phyloP scores from a whole-genome alignment of 1,140 invertebrate species.

The Eupristina koningsbergeri region DNA sequence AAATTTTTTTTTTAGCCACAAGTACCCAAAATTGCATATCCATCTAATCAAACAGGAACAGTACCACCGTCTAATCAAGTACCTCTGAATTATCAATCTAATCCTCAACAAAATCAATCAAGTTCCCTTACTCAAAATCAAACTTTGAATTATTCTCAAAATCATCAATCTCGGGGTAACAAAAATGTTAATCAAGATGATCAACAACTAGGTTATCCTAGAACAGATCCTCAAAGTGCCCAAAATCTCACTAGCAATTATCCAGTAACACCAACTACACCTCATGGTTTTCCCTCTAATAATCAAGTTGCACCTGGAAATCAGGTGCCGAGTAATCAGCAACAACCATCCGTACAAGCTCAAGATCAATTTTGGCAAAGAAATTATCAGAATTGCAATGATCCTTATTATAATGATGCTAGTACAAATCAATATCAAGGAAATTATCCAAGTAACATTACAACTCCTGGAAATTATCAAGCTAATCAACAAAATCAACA shows the following conservation, averaged over 20 bases:
- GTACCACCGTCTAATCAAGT: slow-evolving; percentile 14
- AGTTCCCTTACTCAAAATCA: slow-evolving; percentile 54
- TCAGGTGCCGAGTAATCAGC: slow-evolving; percentile 20
- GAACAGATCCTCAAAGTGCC: slow-evolving; percentile 55
- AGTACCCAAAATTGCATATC: slow-evolving; percentile 25
- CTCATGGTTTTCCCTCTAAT: slow-evolving; percentile 59
- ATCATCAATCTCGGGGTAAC: slow-evolving; percentile 48
- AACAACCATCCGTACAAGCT: slow-evolving; percentile 56
- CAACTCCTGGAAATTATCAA: slow-evolving; percentile 25
- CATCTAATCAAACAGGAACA: slow-evolving; percentile 4
- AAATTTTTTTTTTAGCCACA: slow-evolving; percentile 17
- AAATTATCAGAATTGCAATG: slow-evolving; percentile 66
- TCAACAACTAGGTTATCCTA: slow-evolving; percentile 54
- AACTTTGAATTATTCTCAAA: slow-evolving; percentile 55
- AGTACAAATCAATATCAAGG: slow-evolving; percentile 63
- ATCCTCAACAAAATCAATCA: slow-evolving; percentile 55
- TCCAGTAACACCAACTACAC: slow-evolving; percentile 47
- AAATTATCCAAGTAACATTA: slow-evolving; percentile 59
- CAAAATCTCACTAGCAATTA: slow-evolving; percentile 57
- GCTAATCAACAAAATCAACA: slow-evolving; percentile 31
- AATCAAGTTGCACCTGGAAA: slow-evolving; percentile 27
- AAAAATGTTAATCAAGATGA: slow-evolving; percentile 55
- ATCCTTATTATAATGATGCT: slow-evolving; percentile 64
- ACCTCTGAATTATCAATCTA: slow-evolving; percentile 6
- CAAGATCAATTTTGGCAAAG: slow-evolving; percentile 68